Evolutionary conservation across 37 sponge, comb jelly and placozoan genomes (phyloP).

Genomic region (Corticium candelabrum): DNA sequence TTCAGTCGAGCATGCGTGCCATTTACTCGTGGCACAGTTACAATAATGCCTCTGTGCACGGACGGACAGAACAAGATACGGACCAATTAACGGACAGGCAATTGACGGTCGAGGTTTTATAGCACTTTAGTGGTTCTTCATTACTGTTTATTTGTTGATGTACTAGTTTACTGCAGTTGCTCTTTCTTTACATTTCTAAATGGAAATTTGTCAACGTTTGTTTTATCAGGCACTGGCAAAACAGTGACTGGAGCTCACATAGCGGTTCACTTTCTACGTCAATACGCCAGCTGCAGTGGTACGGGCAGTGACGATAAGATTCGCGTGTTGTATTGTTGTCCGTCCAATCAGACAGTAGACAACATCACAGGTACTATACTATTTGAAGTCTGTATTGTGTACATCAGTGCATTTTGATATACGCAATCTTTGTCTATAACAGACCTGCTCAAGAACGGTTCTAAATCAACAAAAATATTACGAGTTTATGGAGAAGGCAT

Average conservation of each 20-base stretch:
- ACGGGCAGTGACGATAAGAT: neutral
- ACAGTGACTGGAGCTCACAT: neutral
- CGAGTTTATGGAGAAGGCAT: neutral
- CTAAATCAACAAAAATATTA: neutral
- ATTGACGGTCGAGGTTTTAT: no score
- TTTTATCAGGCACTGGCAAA: constrained; percentile 3
- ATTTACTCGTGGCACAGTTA: no score
- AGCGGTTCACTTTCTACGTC: neutral
- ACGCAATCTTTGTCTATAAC: neutral
- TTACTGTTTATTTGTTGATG: no score
- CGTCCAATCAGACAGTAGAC: neutral
- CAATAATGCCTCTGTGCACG: no score
- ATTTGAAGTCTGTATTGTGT: neutral
- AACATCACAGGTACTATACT: neutral
- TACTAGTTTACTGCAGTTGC: no score
- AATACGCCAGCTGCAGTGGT: neutral
- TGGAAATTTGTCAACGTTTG: no score
- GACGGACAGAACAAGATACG: no score
- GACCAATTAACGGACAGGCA: no score
- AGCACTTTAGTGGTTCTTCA: no score
- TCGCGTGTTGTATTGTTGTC: neutral
- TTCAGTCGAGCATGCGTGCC: no score
- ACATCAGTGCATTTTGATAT: neutral
- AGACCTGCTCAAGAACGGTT: neutral
- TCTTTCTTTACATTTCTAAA: no score